These are phyloP conservation scores for Paracentrotus lividus DNA, from an alignment of 53 echinoderm and acorn worm genomes.

Conservation along the genomic window DNA sequence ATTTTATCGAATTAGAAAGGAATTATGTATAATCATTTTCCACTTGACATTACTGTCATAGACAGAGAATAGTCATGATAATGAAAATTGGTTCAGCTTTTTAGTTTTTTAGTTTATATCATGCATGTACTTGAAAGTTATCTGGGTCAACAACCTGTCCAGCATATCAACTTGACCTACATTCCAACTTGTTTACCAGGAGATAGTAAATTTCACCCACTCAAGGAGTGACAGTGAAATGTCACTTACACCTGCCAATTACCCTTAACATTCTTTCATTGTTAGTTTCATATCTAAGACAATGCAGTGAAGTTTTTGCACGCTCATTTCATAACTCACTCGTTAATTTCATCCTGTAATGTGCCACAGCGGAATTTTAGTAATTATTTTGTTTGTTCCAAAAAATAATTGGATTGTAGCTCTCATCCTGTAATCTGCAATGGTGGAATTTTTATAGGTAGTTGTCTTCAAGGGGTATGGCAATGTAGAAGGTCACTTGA, in stretches of 20 bases:
- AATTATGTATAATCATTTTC: too few relatives aligned
- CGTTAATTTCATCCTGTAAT: conserved; percentile 18
- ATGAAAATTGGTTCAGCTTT: background rate
- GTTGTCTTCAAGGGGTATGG: too few relatives aligned
- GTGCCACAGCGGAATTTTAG: background rate
- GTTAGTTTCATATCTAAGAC: background rate
- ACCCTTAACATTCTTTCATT: background rate
- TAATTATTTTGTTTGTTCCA: background rate
- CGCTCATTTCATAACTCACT: background rate
- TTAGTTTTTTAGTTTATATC: background rate
- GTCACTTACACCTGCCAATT: background rate
- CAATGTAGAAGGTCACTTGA: background rate
- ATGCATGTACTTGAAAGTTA: background rate
- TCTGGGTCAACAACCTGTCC: background rate
- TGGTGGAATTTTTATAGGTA: too few relatives aligned
- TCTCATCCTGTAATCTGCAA: too few relatives aligned
- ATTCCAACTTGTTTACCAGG: conserved; percentile 3
- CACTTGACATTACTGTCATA: too few relatives aligned
- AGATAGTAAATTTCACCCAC: background rate
- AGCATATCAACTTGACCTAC: too few relatives aligned
- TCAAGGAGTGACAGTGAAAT: background rate
- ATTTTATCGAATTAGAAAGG: too few relatives aligned
- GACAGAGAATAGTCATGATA: background rate
- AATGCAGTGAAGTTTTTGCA: background rate
- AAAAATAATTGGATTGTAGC: background rate